These are phyloP conservation scores for Cydia strobilella DNA, from an alignment of 1,140 invertebrate genomes.

Conservation along the genomic window DNA sequence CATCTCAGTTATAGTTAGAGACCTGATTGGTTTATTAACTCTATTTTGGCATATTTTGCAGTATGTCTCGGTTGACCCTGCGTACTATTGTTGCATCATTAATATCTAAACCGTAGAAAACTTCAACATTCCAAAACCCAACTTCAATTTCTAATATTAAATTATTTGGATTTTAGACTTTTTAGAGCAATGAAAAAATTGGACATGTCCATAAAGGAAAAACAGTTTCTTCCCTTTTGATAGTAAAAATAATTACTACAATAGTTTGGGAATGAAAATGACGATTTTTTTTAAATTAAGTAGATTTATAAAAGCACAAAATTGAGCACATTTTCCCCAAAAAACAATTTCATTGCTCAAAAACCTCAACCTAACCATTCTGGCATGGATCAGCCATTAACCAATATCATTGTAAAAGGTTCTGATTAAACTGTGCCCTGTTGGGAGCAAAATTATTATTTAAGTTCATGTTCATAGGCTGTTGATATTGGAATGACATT, in stretches of 20 bases:
- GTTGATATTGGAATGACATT: constrained; percentile 36
- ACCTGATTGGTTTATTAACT: too few relatives aligned
- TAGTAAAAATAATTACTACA: neutral
- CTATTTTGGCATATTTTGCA: too few relatives aligned
- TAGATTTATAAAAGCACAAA: neutral
- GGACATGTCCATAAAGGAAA: neutral
- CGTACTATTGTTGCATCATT: constrained; percentile 24
- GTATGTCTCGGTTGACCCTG: too few relatives aligned
- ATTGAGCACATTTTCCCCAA: constrained; percentile 1
- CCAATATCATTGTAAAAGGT: constrained; percentile 73
- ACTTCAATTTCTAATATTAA: constrained; percentile 36
- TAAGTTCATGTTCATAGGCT: constrained; percentile 32
- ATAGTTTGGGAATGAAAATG: neutral
- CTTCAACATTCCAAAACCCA: constrained; percentile 42
- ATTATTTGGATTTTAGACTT: constrained; percentile 40
- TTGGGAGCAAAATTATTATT: constrained; percentile 53
- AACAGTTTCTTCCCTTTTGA: neutral
- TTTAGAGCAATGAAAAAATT: constrained; percentile 42
- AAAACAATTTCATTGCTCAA: constrained; percentile 38
- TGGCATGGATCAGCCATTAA: constrained; percentile 61
- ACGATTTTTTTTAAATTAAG: neutral
- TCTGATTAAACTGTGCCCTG: constrained; percentile 50
- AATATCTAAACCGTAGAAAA: constrained; percentile 58
- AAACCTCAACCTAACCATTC: constrained; percentile 46
- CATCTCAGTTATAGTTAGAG: too few relatives aligned